Base-by-base conservation (phyloP, 2,797 vertebrate species). In the Perodicticus potto region DNA sequence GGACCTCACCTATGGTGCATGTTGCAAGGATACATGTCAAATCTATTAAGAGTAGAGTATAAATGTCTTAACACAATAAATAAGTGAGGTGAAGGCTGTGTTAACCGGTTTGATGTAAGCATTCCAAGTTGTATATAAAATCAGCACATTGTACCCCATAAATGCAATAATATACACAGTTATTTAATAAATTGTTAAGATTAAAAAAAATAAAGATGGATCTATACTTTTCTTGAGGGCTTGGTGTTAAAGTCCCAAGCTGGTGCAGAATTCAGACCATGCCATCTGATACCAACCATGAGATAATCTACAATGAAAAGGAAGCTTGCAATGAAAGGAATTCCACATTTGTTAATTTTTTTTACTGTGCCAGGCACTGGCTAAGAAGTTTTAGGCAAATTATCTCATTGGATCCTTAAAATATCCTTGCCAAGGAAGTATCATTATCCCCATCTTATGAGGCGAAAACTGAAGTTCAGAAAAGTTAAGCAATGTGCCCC, bases 281-380 rank as follows among this genome's bases (percentile, higher is more conserved):
- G 7, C 59, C 5, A 0, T 22, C 1, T 23, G 20, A 10, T 3
- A 0, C 53, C 8, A 16, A 3, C 69, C 19, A 2, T 1, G 32
- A 16, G 20, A 22, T 14, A 32, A 3, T 32, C 78, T 29, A 20
- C 29, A 45, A 43, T 77, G 27, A 27, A 82, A 76, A 65, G 27
- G 49, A 72, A 76, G 59, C 82, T 83, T 43, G 3, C 8, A 40
- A 22, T 23, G 61, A 57, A 49, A 76, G 53, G 23, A 61, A 29
- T 49, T 37, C 55, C 22, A 3, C 45, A 10, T 32, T 67, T 19
- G n/a, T 25, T 25, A 22, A 27, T 12, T 27, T 65, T 61, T 82
- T 88, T 73, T 96, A n/a, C 40, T 73, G 29, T 74, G 70, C 61
- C 55, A 69, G 25, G 32, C 17, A 23, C 37, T 23, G 22, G 29